Conservation (phyloP, 2,888 invertebrate genomes). For the Stenolophus ochropezus region DNA sequence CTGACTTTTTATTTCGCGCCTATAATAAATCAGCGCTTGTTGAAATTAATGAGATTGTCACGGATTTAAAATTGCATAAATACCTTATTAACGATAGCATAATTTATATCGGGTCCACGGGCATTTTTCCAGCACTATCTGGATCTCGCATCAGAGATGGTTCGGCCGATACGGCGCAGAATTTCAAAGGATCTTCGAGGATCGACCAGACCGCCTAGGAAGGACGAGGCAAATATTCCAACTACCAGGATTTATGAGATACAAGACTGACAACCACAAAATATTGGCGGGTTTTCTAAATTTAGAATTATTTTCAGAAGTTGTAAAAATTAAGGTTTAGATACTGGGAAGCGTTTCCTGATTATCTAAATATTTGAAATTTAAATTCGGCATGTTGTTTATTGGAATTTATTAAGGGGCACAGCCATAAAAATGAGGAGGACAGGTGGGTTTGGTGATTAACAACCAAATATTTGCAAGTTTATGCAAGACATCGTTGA, state of each 20-base stretch:
- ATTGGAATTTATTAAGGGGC: not conserved
- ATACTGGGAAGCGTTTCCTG: not conserved
- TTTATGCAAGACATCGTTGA: too few species aligned
- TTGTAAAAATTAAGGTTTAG: constrained; percentile 9
- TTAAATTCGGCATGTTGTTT: not conserved
- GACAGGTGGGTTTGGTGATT: not conserved
- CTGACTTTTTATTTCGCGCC: constrained; percentile 41
- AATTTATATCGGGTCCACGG: constrained; percentile 52
- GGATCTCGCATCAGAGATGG: constrained; percentile 30
- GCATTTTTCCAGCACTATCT: constrained; percentile 50
- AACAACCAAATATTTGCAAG: too few species aligned
- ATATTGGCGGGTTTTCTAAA: not conserved
- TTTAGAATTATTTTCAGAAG: not conserved
- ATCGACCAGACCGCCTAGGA: constrained; percentile 17
- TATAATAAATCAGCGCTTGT: constrained; percentile 46
- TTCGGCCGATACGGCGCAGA: constrained; percentile 22
- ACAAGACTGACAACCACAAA: not conserved
- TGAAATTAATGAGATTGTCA: constrained; percentile 57
- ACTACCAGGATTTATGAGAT: constrained; percentile 10
- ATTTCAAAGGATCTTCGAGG: constrained; percentile 23
- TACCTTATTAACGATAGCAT: constrained; percentile 58
- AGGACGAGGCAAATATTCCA: constrained; percentile 8
- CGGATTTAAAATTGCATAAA: constrained; percentile 58
- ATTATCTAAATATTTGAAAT: not conserved
- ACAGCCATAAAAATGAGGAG: not conserved